Percentiles rank a stretch among this genome's conserved stretches.
These are phyloP conservation scores for Urophycis tenuis DNA, from an alignment of 2,797 vertebrate species.

Conservation along the genomic window DNA sequence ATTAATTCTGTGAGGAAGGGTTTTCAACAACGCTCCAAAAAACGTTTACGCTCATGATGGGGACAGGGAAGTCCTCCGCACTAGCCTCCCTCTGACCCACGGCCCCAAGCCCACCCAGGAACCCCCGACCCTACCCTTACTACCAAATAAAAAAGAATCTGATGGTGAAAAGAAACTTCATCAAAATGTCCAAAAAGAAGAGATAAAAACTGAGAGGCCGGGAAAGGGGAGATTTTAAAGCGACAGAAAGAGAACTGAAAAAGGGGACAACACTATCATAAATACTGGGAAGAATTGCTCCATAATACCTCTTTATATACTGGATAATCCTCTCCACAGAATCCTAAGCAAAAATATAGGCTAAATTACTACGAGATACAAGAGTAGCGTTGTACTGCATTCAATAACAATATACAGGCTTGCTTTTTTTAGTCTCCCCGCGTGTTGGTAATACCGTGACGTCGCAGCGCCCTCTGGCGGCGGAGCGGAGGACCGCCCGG, in stretches of 20 bases:
- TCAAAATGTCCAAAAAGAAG: slow-evolving; percentile 57
- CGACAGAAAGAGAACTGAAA: slow-evolving; percentile 16
- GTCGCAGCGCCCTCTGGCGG: slow-evolving; percentile 45
- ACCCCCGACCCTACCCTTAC: slow-evolving; percentile 21
- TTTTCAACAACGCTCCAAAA: slow-evolving; percentile 31
- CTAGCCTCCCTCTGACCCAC: slow-evolving; percentile 20
- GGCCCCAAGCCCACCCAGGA: slow-evolving; percentile 17
- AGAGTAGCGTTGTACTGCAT: slow-evolving; percentile 73
- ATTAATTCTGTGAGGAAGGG: slow-evolving; percentile 53
- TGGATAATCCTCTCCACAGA: slow-evolving; percentile 61
- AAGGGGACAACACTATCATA: slow-evolving; percentile 53
- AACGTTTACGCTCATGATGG: slow-evolving; percentile 32
- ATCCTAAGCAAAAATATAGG: slow-evolving; percentile 66
- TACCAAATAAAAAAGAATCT: slow-evolving; percentile 50
- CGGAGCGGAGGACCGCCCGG: slow-evolving; percentile 28
- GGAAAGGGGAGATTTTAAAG: slow-evolving; percentile 29
- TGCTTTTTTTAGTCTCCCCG: slow-evolving; percentile 26
- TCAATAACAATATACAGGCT: slow-evolving; percentile 72
- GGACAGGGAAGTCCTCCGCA: slow-evolving; percentile 32
- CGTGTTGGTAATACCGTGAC: slow-evolving; percentile 62
- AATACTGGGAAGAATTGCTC: slow-evolving; percentile 68
- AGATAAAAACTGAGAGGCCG: slow-evolving; percentile 51
- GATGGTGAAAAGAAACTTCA: slow-evolving; percentile 61
- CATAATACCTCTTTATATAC: slow-evolving; percentile 72
- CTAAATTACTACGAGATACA: slow-evolving; percentile 75